phyloP scores from a whole-genome alignment of 1,140 invertebrate genomes.

The Drosophila guanche region DNA sequence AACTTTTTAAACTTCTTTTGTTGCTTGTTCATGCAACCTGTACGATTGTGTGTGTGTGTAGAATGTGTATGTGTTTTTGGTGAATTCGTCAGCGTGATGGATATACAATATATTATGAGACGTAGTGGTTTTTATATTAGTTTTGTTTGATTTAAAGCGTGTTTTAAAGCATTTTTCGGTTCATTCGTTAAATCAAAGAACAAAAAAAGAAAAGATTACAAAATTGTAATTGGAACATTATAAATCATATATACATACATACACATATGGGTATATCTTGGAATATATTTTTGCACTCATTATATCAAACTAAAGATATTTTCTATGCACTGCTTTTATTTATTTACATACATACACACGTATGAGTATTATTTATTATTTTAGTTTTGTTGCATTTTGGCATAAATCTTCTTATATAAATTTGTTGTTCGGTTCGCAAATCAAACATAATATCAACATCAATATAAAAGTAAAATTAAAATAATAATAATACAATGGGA shows the following conservation, averaged over 20 bases:
- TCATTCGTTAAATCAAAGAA: constrained; percentile 54
- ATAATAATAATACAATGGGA: constrained; percentile 38
- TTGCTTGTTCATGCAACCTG: constrained; percentile 77
- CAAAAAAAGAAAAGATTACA: constrained; percentile 72
- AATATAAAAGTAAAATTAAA: constrained; percentile 36
- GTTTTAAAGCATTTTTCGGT: constrained; percentile 25
- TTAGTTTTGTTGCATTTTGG: constrained; percentile 48
- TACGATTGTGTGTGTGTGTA: constrained; percentile 1
- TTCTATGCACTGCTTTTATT: constrained; percentile 24
- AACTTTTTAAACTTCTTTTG: constrained; percentile 48
- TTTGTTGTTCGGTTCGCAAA: constrained; percentile 21
- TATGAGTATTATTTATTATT: neutral
- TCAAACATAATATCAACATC: constrained; percentile 44
- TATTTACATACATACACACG: constrained; percentile 12
- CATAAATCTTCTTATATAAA: neutral
- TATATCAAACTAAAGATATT: constrained; percentile 9
- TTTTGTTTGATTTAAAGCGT: constrained; percentile 37
- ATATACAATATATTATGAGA: no score
- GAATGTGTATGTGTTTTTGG: constrained; percentile 10
- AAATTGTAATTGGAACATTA: constrained; percentile 64
- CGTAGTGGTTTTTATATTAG: constrained; percentile 18
- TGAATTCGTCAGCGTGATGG: constrained; percentile 27
- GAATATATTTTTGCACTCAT: neutral
- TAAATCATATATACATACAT: constrained; percentile 59
- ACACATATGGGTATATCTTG: constrained; percentile 18